These are phyloP conservation scores for Chironomus tentans DNA, from an alignment of 2,888 invertebrate species.

Conservation along the genomic window DNA sequence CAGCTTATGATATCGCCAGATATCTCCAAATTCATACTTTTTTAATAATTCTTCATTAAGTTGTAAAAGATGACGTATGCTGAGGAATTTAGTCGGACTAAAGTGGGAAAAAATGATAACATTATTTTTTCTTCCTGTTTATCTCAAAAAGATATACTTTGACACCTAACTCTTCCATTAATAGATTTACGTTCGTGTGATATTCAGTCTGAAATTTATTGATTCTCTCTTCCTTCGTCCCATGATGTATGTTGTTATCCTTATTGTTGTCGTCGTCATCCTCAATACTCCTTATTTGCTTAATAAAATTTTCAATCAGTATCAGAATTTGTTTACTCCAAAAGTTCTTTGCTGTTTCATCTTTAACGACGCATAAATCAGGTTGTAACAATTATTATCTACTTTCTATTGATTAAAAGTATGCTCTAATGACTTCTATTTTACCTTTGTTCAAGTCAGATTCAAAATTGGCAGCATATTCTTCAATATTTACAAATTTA, in stretches of 20 bases:
- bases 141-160: background rate
- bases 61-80: constrained; percentile 81
- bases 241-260: constrained; percentile 52
- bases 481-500: background rate
- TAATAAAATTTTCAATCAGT: constrained; percentile 74
- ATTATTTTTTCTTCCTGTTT: background rate
- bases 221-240: constrained; percentile 61
- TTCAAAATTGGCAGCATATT: constrained; percentile 2
- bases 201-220: constrained; percentile 66
- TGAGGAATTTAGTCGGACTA: constrained; percentile 55
- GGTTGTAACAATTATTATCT: no score
- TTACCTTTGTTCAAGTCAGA: constrained; percentile 16
- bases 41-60: constrained; percentile 85
- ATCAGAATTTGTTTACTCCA: constrained; percentile 15
- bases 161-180: constrained; percentile 42
- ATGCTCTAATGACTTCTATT: no score
- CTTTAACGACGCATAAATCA: background rate
- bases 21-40: constrained; percentile 86
- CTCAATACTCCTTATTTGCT: constrained; percentile 50
- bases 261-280: constrained; percentile 63
- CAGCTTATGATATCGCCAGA: constrained; percentile 75
- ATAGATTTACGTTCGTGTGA: constrained; percentile 54
- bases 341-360: constrained; percentile 2
- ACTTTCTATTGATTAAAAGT: no score
- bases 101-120: background rate